phyloP scores from a whole-genome alignment of 2,113 vertebrate species.

The Lophius piscatorius region DNA sequence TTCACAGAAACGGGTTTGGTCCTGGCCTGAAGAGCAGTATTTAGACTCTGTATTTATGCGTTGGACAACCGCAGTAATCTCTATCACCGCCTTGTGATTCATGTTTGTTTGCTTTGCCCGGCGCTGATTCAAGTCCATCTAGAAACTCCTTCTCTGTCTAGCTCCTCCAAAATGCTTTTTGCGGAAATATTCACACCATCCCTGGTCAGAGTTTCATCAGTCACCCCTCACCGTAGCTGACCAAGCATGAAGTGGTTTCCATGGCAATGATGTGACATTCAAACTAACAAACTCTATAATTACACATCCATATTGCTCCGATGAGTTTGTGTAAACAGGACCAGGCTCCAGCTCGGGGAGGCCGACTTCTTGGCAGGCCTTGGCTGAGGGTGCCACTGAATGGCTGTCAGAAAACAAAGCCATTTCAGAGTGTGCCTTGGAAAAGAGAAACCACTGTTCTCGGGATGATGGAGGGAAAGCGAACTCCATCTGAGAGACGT shows the following conservation, averaged over 20 bases:
- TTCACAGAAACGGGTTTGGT: conserved; percentile 72
- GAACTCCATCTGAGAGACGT: conserved; percentile 66
- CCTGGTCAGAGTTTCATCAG: conserved; percentile 59
- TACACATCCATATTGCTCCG: conserved; percentile 77
- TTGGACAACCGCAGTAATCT: conserved; percentile 71
- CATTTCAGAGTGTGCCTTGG: conserved; percentile 72
- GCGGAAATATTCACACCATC: conserved; percentile 63
- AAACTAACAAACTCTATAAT: conserved; percentile 78
- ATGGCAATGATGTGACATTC: conserved; percentile 71
- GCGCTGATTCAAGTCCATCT: conserved; percentile 64
- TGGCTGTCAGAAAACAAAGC: conserved; percentile 77
- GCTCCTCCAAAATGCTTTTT: conserved; percentile 22
- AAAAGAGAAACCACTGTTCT: conserved; percentile 75
- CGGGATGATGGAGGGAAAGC: conserved; percentile 44
- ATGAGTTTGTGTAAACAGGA: conserved; percentile 79
- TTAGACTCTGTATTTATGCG: conserved; percentile 76
- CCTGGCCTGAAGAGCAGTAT: conserved; percentile 70
- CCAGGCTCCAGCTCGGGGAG: conserved; percentile 66
- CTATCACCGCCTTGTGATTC: conserved; percentile 73
- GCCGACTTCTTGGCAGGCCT: conserved; percentile 71
- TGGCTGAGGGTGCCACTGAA: conserved; percentile 70
- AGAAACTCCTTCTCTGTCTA: conserved; percentile 24
- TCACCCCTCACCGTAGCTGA: conserved; percentile 59
- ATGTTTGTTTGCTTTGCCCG: conserved; percentile 76
- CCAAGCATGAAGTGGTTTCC: conserved; percentile 73